phyloP scores from a whole-genome alignment of 2,888 invertebrate genomes.

The Eupithecia tripunctaria region DNA sequence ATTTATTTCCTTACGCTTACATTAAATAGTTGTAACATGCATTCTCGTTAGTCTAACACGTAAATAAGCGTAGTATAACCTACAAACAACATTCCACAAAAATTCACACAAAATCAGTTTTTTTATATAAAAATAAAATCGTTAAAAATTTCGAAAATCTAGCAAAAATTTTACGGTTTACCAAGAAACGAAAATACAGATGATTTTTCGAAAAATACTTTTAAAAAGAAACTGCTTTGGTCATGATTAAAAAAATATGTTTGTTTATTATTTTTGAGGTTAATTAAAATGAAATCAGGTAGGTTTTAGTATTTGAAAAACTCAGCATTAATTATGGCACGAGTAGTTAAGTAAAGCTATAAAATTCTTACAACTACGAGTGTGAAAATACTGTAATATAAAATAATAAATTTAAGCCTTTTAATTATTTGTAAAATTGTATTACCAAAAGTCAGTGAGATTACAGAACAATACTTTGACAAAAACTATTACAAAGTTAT shows the following conservation, averaged over 20 bases:
- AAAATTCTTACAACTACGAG: constrained; percentile 37
- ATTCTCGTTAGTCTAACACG: constrained; percentile 72
- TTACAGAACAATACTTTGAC: constrained; percentile 9
- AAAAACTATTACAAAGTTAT: constrained; percentile 2
- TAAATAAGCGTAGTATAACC: constrained; percentile 71
- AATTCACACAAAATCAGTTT: constrained; percentile 11
- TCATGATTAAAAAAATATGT: constrained; percentile 33
- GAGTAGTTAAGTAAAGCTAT: constrained; percentile 31
- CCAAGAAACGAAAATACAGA: constrained; percentile 14
- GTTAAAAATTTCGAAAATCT: constrained; percentile 15
- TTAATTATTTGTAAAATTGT: constrained; percentile 15
- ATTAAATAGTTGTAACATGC: constrained; percentile 77
- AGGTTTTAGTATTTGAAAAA: constrained; percentile 25
- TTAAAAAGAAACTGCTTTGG: constrained; percentile 35
- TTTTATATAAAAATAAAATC: constrained; percentile 21
- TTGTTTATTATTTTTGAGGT: constrained; percentile 25
- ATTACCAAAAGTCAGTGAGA: constrained; percentile 18
- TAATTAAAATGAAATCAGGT: constrained; percentile 12
- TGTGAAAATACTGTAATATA: constrained; percentile 37
- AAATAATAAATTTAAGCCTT: constrained; percentile 36
- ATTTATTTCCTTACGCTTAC: constrained; percentile 75
- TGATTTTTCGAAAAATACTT: constrained; percentile 40
- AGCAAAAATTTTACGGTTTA: constrained; percentile 30
- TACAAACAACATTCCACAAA: constrained; percentile 52
- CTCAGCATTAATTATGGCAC: constrained; percentile 40